phyloP scores from a whole-genome alignment of 2,888 invertebrate genomes.

The Carcina quercana region DNA sequence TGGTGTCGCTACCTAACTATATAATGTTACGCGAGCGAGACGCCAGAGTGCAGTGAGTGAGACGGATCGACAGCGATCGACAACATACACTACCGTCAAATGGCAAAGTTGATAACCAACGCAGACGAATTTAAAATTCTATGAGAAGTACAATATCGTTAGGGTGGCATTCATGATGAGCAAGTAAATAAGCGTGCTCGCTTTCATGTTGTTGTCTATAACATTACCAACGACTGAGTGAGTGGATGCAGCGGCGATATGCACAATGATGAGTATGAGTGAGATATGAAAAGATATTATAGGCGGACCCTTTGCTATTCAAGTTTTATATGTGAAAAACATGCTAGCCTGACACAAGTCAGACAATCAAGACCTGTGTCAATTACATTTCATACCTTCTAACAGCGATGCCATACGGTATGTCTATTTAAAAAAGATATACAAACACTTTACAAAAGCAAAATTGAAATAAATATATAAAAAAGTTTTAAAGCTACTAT shows the following conservation, averaged over 20 bases:
- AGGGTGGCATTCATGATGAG: conserved; percentile 15
- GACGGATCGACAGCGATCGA: conserved; percentile 4
- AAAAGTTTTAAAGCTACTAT: too few species aligned
- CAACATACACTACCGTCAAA: conserved; percentile 2
- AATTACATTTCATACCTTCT: too few species aligned
- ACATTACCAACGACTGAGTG: conserved; percentile 6
- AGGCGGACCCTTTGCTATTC: too few species aligned
- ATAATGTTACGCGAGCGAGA: conserved; percentile 37
- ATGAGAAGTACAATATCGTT: conserved; percentile 73
- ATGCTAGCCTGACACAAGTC: too few species aligned
- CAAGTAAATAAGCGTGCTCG: neutral
- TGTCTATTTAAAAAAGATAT: too few species aligned
- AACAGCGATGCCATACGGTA: too few species aligned
- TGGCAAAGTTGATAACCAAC: conserved; percentile 15
- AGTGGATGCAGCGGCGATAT: conserved; percentile 21
- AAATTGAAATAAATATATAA: too few species aligned
- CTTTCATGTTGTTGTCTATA: neutral
- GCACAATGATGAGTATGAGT: conserved; percentile 29
- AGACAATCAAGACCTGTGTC: too few species aligned
- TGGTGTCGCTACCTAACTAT: conserved; percentile 56
- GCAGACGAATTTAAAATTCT: conserved; percentile 25
- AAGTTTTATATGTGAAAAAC: too few species aligned
- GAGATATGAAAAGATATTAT: too few species aligned
- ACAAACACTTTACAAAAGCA: too few species aligned
- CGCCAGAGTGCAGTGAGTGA: conserved; percentile 26